Percentiles rank a stretch among this genome's conserved stretches.
These are phyloP conservation scores for Zosterops pallidus DNA, from an alignment of 2,113 vertebrate genomes.

Conservation along the genomic window DNA sequence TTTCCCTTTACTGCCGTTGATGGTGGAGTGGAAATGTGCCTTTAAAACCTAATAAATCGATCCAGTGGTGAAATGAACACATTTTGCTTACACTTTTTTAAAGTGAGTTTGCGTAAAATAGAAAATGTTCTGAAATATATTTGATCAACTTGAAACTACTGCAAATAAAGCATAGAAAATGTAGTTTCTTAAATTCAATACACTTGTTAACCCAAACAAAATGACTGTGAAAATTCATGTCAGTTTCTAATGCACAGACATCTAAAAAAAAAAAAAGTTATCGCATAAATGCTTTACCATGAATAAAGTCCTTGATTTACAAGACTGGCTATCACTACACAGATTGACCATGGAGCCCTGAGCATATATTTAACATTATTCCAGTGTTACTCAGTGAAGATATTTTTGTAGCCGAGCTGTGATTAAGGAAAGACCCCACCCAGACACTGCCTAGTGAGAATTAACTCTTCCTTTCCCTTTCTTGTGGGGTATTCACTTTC, in stretches of 20 bases:
- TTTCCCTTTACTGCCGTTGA: background rate
- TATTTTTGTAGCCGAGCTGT: background rate
- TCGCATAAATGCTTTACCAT: conserved; percentile 32
- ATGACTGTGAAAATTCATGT: conserved; percentile 11
- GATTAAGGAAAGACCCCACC: background rate
- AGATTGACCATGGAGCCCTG: background rate
- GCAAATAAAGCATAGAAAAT: conserved; percentile 38
- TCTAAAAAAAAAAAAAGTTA: background rate
- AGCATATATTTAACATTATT: background rate
- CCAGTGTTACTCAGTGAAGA: background rate
- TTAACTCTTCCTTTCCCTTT: background rate
- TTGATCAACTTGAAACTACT: conserved; percentile 29
- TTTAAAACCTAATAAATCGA: conserved; percentile 58
- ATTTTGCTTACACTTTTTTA: conserved; percentile 39
- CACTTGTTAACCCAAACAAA: conserved; percentile 34
- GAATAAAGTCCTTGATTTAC: conserved; percentile 17
- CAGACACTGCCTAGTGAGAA: background rate
- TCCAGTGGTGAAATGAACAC: conserved; percentile 37
- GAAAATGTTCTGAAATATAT: conserved; percentile 34
- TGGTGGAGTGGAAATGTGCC: conserved; percentile 28
- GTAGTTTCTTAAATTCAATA: conserved; percentile 31
- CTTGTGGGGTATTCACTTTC: background rate
- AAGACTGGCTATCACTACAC: background rate
- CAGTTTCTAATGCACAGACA: background rate
- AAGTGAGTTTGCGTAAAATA: conserved; percentile 17